These are phyloP conservation scores for cattle (Bos taurus) DNA, from an alignment of 2,113 vertebrate species.

Conservation along the genomic window ARS-UCD2.0 NC_037337.1:48436001-48436500, in stretches of 20 bases:
- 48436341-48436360: neutral
- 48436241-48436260: conserved; percentile 21
- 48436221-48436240: conserved; percentile 40
- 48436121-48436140: conserved; percentile 56
- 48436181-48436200: conserved; percentile 55
- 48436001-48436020: conserved; percentile 35
- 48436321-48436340: conserved; percentile 46
- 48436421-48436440: neutral
- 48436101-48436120: conserved; percentile 42
- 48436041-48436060: conserved; percentile 31
- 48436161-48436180: conserved; percentile 44
- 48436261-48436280: conserved; percentile 26
- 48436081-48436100: conserved; percentile 58
- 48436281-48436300: conserved; percentile 42
- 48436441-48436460: neutral
- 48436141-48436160: conserved; percentile 66
- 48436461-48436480: neutral
- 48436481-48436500: neutral
- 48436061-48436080: conserved; percentile 42
- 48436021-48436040: conserved; percentile 43
- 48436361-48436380: neutral
- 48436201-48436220: conserved; percentile 52
- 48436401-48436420: conserved; percentile 21
- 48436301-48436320: neutral
- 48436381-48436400: conserved; percentile 48